Evolutionary conservation across 2,888 invertebrate species (phyloP).

Genomic region (Protophormia terraenovae): DNA sequence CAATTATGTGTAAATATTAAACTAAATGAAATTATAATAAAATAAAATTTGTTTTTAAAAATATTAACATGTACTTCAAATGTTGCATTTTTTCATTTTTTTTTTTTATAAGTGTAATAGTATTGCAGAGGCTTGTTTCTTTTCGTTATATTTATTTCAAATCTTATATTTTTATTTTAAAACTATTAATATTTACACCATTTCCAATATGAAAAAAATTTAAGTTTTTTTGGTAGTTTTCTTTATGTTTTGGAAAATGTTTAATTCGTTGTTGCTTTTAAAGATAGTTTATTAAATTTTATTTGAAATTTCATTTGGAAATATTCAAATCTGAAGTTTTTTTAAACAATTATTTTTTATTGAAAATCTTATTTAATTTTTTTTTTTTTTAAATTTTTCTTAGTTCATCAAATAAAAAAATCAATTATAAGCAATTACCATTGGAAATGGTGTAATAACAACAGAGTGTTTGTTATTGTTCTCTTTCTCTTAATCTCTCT

Average conservation of each 20-base stretch:
- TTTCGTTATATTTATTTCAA: neutral
- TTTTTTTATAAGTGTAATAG: slow-evolving; percentile 4
- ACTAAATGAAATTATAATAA: slow-evolving; percentile 21
- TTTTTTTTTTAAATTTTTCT: neutral
- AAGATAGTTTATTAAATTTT: neutral
- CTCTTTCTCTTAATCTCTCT: neutral
- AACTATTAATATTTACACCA: neutral
- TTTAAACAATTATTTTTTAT: neutral
- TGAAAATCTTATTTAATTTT: neutral
- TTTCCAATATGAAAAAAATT: too few relatives aligned
- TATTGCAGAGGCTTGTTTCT: slow-evolving; percentile 43
- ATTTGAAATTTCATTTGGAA: neutral
- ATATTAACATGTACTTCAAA: neutral
- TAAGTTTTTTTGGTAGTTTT: too few relatives aligned
- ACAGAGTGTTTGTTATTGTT: neutral
- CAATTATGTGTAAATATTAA: neutral
- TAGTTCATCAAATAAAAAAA: neutral
- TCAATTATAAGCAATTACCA: neutral
- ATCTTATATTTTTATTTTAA: neutral
- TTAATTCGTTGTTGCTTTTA: neutral
- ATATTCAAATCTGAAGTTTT: too few relatives aligned
- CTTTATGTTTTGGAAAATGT: neutral
- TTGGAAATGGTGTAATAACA: slow-evolving; percentile 13
- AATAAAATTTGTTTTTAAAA: neutral
- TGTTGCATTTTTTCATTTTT: neutral